A percentile compares a stretch with the other conserved stretches of the same genome.
phyloP scores from a whole-genome alignment of 2,888 invertebrate species.

The Pegoplata infirma region DNA sequence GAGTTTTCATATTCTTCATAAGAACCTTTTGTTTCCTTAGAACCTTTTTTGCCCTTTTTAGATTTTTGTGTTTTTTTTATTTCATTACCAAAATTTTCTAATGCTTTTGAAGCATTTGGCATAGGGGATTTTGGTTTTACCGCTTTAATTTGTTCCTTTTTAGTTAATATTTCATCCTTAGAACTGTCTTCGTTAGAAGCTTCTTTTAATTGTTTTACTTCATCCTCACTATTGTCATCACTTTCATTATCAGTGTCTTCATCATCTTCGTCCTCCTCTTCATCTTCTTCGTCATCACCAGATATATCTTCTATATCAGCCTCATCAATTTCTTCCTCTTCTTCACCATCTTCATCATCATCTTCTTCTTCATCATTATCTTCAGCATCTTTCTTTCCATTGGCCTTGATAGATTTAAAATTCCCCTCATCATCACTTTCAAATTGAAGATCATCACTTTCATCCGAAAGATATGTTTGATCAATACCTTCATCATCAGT shows the following conservation, averaged over 20 bases:
- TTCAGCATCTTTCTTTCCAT: slow-evolving; percentile 62
- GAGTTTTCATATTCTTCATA: slow-evolving; percentile 86
- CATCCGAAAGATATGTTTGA: slow-evolving; percentile 72
- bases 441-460: slow-evolving; percentile 78
- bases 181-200: background rate
- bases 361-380: slow-evolving; percentile 71
- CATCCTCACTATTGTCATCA: slow-evolving; percentile 38
- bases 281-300: slow-evolving; percentile 74
- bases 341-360: slow-evolving; percentile 69
- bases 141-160: slow-evolving; percentile 6
- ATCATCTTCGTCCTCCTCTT: slow-evolving; percentile 70
- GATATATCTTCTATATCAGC: slow-evolving; percentile 74
- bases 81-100: slow-evolving; percentile 59
- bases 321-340: slow-evolving; percentile 69
- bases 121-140: background rate
- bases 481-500: slow-evolving; percentile 77
- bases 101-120: slow-evolving; percentile 20
- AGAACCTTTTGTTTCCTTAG: slow-evolving; percentile 77
- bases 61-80: slow-evolving; percentile 19
- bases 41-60: slow-evolving; percentile 7
- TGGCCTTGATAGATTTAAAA: slow-evolving; percentile 72
- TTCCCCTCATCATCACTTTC: slow-evolving; percentile 81
- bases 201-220: slow-evolving; percentile 33
- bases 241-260: slow-evolving; percentile 51
- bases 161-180: background rate